These are phyloP conservation scores for Neosilurus mollespiculum DNA, from an alignment of 2,797 vertebrate species.

Conservation along the genomic window DNA sequence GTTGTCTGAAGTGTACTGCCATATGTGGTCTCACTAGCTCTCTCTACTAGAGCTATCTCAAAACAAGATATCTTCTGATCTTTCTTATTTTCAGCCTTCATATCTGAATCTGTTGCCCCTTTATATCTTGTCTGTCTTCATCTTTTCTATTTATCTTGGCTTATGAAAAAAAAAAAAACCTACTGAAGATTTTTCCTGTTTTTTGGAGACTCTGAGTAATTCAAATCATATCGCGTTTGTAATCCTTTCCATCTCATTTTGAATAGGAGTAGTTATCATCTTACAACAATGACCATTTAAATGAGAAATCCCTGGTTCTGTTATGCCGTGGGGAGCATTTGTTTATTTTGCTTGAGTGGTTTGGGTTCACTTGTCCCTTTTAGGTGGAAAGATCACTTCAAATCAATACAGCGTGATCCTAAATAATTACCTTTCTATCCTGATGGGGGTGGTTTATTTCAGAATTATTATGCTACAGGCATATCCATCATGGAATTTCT, in stretches of 20 bases:
- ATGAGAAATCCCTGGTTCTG: not conserved
- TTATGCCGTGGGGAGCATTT: not conserved
- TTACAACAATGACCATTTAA: not conserved
- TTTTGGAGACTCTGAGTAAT: not conserved
- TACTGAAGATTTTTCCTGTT: not conserved
- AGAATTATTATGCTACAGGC: not conserved
- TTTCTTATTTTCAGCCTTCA: constrained; percentile 5
- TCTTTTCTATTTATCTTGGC: not conserved
- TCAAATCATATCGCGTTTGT: not conserved
- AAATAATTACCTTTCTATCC: not conserved
- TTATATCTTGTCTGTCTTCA: not conserved
- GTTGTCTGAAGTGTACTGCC: constrained; percentile 31
- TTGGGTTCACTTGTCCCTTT: not conserved
- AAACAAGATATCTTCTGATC: constrained; percentile 39
- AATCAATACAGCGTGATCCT: not conserved
- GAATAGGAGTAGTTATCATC: not conserved
- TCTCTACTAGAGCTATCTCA: constrained; percentile 35
- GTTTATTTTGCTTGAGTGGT: not conserved
- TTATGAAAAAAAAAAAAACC: not conserved
- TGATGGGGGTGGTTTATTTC: not conserved
- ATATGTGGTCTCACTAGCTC: constrained; percentile 47
- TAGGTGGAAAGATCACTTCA: not conserved
- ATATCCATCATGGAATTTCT: not conserved
- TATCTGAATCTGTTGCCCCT: constrained; percentile 23
- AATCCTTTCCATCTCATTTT: not conserved